phyloP scores from a whole-genome alignment of 2,113 vertebrate genomes.

The Microtus richardsoni region DNA sequence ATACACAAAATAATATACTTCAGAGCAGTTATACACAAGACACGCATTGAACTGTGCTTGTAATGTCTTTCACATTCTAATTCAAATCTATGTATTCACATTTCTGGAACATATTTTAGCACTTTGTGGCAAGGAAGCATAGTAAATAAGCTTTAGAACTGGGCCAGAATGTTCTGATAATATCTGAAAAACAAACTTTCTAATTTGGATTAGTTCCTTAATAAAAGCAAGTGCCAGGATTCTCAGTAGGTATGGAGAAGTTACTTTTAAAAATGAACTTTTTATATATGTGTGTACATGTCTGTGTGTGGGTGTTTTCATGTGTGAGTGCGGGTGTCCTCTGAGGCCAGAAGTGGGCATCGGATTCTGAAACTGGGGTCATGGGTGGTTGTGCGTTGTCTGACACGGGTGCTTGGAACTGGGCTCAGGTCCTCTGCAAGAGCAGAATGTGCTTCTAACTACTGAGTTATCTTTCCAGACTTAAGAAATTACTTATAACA shows the following conservation, averaged over 20 bases:
- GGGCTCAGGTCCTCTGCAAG: background rate
- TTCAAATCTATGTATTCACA: background rate
- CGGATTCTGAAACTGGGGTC: background rate
- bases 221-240: background rate
- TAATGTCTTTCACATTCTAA: background rate
- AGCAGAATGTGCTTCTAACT: background rate
- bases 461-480: background rate
- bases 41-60: background rate
- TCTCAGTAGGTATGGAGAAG: background rate
- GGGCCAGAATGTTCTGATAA: background rate
- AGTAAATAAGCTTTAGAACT: background rate
- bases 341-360: background rate
- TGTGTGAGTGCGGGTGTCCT: background rate
- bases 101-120: conserved; percentile 22
- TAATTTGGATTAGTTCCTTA: background rate
- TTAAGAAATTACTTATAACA: background rate
- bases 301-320: background rate
- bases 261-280: background rate
- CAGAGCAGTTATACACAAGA: no score
- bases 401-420: background rate
- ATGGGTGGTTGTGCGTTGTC: background rate
- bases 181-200: background rate
- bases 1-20: no score
- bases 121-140: background rate
- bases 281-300: background rate